These are phyloP conservation scores for Micromys minutus DNA, from an alignment of 2,113 vertebrate genomes.

Conservation along the genomic window DNA sequence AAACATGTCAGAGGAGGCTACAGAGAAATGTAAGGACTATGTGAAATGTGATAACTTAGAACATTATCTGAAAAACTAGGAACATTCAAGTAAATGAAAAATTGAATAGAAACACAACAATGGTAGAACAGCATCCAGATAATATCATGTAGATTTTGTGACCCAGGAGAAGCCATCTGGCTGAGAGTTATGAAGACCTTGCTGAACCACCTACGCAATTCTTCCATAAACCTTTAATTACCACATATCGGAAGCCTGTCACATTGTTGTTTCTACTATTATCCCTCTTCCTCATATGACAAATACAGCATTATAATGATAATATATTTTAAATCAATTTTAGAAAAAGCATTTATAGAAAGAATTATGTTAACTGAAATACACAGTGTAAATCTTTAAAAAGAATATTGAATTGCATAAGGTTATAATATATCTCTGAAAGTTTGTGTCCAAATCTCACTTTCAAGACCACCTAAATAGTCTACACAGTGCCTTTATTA, in stretches of 20 bases:
- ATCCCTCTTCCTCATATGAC: not conserved
- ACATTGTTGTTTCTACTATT: not conserved
- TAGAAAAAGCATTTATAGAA: slow-evolving; percentile 31
- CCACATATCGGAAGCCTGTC: not conserved
- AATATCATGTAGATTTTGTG: not conserved
- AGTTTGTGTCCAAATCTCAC: not conserved
- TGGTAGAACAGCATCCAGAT: not conserved
- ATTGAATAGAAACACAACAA: not conserved
- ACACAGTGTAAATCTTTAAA: not conserved
- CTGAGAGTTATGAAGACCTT: not conserved
- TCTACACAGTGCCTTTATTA: slow-evolving; percentile 36
- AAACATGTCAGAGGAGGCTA: not conserved
- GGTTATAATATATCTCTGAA: not conserved
- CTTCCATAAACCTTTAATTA: slow-evolving; percentile 42
- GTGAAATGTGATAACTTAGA: not conserved
- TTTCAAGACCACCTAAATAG: slow-evolving; percentile 10
- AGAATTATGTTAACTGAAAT: slow-evolving; percentile 8
- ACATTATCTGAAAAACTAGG: not conserved
- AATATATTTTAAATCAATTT: slow-evolving; percentile 16
- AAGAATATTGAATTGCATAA: slow-evolving; percentile 8
- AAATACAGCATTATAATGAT: not conserved
- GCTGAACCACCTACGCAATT: not conserved
- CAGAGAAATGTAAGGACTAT: not conserved
- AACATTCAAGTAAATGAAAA: slow-evolving; percentile 46
- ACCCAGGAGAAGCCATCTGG: not conserved